phyloP scores from a whole-genome alignment of 2,888 invertebrate genomes.

The Parthenolecanium corni region DNA sequence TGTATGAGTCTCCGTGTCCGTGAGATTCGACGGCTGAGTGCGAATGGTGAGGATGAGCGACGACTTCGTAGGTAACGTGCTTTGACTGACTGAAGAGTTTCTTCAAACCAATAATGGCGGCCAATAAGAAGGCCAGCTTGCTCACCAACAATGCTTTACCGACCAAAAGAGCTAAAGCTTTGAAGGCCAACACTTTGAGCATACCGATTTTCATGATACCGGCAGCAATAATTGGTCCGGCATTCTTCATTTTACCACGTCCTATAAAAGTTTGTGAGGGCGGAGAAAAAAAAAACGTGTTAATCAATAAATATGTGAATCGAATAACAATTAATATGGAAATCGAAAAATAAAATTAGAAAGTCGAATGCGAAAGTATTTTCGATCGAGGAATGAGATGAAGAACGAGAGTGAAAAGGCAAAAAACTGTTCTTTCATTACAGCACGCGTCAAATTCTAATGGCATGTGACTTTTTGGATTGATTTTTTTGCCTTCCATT shows the following conservation, averaged over 20 bases:
- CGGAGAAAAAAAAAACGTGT: neutral
- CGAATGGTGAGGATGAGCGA: conserved; percentile 56
- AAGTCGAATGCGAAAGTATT: too few relatives aligned
- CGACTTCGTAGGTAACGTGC: conserved; percentile 63
- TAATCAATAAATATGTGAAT: too few relatives aligned
- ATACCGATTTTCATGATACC: conserved; percentile 70
- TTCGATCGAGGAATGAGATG: too few relatives aligned
- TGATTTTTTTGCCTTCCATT: too few relatives aligned
- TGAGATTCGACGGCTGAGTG: conserved; percentile 40
- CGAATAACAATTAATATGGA: too few relatives aligned
- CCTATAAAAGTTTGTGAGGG: conserved; percentile 39
- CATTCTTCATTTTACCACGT: conserved; percentile 56
- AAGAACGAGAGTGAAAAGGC: too few relatives aligned
- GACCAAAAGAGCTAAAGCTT: conserved; percentile 65
- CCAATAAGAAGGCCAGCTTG: conserved; percentile 68
- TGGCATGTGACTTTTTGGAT: too few relatives aligned
- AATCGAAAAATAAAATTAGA: too few relatives aligned
- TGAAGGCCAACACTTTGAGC: conserved; percentile 66
- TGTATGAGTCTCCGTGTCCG: conserved; percentile 32
- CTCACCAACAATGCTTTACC: conserved; percentile 75
- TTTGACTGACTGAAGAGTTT: conserved; percentile 64
- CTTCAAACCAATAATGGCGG: conserved; percentile 69
- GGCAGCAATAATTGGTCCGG: conserved; percentile 60
- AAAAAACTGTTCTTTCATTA: too few relatives aligned
- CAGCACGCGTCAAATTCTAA: too few relatives aligned